phyloP scores from a whole-genome alignment of 2,797 vertebrate species.

The Otolemur crassicaudatus region DNA sequence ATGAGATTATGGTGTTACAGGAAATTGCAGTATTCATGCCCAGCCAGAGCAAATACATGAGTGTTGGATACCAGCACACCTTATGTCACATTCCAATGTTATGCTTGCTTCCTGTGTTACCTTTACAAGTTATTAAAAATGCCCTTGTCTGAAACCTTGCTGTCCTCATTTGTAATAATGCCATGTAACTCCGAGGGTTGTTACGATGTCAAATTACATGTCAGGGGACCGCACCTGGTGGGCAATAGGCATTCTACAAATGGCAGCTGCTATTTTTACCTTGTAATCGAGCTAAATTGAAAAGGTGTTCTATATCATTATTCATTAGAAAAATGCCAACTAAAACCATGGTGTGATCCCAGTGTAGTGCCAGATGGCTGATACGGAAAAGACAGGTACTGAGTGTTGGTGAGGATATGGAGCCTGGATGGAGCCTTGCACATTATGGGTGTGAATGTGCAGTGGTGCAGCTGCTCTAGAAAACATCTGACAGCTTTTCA shows the following conservation, averaged over 20 bases:
- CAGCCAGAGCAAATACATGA: background rate
- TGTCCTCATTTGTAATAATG: background rate
- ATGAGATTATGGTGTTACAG: background rate
- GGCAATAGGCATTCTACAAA: background rate
- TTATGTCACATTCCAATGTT: background rate
- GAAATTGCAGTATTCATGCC: background rate
- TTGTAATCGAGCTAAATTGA: background rate
- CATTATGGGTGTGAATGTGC: background rate
- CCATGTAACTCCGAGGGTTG: background rate
- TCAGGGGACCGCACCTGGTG: background rate
- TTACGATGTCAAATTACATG: background rate
- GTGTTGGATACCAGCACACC: background rate
- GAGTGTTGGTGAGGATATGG: background rate
- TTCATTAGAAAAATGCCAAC: background rate
- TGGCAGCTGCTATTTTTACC: background rate
- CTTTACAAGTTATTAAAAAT: background rate
- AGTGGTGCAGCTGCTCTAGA: background rate
- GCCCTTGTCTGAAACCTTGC: background rate
- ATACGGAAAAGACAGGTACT: background rate
- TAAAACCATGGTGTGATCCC: background rate
- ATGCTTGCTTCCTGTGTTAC: background rate
- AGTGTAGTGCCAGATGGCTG: background rate
- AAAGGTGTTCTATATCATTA: background rate
- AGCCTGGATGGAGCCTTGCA: background rate
- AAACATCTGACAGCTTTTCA: background rate